Evolutionary conservation across 2,797 vertebrate genomes (phyloP).

Genomic region (Leptoclinus maculatus): DNA sequence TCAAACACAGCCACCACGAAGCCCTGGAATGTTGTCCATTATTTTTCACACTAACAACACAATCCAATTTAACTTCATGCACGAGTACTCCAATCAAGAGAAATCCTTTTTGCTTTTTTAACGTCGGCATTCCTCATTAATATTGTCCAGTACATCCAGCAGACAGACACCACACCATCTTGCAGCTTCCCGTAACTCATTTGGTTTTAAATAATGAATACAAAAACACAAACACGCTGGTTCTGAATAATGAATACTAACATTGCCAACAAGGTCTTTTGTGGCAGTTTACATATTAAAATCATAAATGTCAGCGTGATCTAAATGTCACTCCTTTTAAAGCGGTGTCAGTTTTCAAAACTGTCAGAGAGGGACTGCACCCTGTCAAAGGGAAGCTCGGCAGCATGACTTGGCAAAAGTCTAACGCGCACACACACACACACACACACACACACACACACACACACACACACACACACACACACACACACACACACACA

Average conservation of each 20-base stretch:
- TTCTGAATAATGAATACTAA: slow-evolving; percentile 59
- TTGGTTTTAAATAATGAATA: slow-evolving; percentile 49
- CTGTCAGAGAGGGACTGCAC: slow-evolving; percentile 13
- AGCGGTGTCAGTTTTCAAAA: slow-evolving; percentile 23
- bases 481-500: slow-evolving; percentile 13
- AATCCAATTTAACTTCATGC: neutral
- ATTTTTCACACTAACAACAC: neutral
- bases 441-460: slow-evolving; percentile 25
- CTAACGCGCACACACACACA: neutral
- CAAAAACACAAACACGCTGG: slow-evolving; percentile 22
- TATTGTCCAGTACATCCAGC: neutral
- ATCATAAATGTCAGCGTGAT: slow-evolving; percentile 16
- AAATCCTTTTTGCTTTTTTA: neutral
- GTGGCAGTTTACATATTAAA: slow-evolving; percentile 39
- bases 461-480: neutral
- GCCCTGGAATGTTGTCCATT: neutral
- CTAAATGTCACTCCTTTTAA: slow-evolving; percentile 29
- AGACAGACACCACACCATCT: slow-evolving; percentile 8
- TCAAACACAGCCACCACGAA: neutral
- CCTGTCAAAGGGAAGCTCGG: slow-evolving; percentile 4
- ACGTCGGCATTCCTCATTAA: slow-evolving; percentile 18
- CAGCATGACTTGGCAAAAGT: slow-evolving; percentile 18
- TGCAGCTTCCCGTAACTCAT: neutral
- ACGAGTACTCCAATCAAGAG: neutral
- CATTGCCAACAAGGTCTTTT: slow-evolving; percentile 41